phyloP scores from a whole-genome alignment of 2,113 vertebrate species.

The Corythaixoides concolor region DNA sequence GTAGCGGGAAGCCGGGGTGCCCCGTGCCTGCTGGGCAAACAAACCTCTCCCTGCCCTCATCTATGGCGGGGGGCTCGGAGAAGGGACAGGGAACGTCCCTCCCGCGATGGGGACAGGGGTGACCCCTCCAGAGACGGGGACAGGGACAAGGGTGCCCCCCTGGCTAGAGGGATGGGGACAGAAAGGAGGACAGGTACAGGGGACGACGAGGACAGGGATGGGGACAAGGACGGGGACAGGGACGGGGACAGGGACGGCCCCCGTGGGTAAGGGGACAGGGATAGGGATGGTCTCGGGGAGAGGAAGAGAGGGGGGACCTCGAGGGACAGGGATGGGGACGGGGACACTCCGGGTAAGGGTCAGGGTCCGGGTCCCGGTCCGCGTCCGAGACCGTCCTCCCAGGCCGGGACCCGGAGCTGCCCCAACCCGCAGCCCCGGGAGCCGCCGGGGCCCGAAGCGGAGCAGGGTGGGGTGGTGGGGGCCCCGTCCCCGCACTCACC shows the following conservation, averaged over 20 bases:
- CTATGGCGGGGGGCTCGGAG: rapidly evolving
- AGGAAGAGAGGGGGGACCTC: too few species aligned
- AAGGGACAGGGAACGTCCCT: neutral
- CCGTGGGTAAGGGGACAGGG: neutral
- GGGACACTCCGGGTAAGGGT: neutral
- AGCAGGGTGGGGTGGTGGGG: too few species aligned
- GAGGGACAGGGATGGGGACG: neutral
- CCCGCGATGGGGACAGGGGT: neutral
- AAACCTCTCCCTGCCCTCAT: neutral
- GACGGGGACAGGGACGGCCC: neutral
- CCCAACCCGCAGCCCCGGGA: too few species aligned
- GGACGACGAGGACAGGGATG: neutral
- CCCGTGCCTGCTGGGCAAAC: neutral
- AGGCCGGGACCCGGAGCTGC: too few species aligned
- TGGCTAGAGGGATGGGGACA: too few species aligned
- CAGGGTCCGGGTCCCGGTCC: too few species aligned
- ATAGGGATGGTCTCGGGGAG: neutral
- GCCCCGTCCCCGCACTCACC: too few species aligned
- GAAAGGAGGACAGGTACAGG: neutral
- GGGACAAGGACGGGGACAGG: neutral
- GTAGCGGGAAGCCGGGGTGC: neutral
- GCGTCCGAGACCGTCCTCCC: too few species aligned
- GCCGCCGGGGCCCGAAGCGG: too few species aligned
- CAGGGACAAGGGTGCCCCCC: neutral
- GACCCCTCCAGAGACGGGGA: neutral